Evolutionary conservation across 2,113 vertebrate species (phyloP).

Genomic region (Nestor notabilis): DNA sequence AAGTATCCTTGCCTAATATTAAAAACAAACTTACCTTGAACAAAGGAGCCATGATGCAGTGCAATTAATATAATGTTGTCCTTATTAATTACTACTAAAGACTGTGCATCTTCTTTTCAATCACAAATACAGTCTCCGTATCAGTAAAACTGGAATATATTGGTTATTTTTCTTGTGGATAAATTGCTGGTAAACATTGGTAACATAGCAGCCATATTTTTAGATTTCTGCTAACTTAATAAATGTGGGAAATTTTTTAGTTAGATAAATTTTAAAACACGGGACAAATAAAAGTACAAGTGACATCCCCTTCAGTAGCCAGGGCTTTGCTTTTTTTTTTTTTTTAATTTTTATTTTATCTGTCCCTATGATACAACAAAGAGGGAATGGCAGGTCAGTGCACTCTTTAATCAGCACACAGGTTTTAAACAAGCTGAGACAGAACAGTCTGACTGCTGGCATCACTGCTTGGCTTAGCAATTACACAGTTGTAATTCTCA

Average conservation of each 20-base stretch:
- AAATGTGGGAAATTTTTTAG: neutral
- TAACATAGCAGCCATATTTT: slow-evolving; percentile 19
- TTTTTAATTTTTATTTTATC: neutral
- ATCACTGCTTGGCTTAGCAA: neutral
- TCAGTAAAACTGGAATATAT: neutral
- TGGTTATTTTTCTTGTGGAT: neutral
- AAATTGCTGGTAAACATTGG: neutral
- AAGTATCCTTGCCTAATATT: neutral
- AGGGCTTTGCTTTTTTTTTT: neutral
- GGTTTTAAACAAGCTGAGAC: neutral
- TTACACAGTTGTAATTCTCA: neutral
- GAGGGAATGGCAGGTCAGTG: neutral
- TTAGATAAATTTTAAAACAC: neutral
- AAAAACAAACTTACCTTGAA: neutral
- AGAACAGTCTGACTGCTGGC: neutral
- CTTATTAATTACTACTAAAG: neutral
- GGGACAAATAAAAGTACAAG: neutral
- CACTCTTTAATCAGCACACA: neutral
- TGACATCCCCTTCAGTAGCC: neutral
- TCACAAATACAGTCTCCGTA: neutral
- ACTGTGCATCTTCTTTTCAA: neutral
- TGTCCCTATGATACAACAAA: neutral
- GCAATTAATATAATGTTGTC: neutral
- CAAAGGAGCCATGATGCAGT: neutral
- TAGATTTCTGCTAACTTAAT: neutral